Conservation (phyloP, 2,113 vertebrate species). For the Dendrocopos noguchii region DNA sequence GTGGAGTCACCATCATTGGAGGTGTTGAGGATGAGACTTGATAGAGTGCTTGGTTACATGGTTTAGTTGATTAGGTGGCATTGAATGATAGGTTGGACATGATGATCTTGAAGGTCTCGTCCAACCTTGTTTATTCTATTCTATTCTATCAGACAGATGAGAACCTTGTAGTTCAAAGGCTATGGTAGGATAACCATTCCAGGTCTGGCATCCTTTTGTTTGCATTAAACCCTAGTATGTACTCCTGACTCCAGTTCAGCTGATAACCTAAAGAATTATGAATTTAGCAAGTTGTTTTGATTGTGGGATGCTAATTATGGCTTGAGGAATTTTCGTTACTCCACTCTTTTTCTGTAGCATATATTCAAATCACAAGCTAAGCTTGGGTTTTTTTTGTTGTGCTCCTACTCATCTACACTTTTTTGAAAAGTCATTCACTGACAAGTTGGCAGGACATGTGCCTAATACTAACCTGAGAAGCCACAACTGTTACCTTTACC, state of each 20-base stretch:
- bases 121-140: no score
- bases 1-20: no score
- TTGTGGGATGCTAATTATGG: background rate
- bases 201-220: background rate
- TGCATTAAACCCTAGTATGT: background rate
- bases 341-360: background rate
- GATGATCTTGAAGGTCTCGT: no score
- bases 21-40: no score
- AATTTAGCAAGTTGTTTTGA: background rate
- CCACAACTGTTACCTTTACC: background rate
- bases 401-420: background rate
- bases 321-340: background rate
- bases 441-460: fast-evolving
- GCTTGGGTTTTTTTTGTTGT: background rate
- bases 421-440: background rate
- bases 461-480: background rate
- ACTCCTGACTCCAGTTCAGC: background rate
- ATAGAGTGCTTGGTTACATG: no score
- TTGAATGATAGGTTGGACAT: no score
- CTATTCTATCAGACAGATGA: background rate
- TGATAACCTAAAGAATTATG: background rate
- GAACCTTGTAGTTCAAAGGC: background rate
- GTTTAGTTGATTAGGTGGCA: no score
- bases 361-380: background rate
- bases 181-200: background rate